A percentile compares a stretch with the other conserved stretches of the same genome.
Evolutionary conservation across 2,888 invertebrate species (phyloP).

Genomic region (Rapana venosa): DNA sequence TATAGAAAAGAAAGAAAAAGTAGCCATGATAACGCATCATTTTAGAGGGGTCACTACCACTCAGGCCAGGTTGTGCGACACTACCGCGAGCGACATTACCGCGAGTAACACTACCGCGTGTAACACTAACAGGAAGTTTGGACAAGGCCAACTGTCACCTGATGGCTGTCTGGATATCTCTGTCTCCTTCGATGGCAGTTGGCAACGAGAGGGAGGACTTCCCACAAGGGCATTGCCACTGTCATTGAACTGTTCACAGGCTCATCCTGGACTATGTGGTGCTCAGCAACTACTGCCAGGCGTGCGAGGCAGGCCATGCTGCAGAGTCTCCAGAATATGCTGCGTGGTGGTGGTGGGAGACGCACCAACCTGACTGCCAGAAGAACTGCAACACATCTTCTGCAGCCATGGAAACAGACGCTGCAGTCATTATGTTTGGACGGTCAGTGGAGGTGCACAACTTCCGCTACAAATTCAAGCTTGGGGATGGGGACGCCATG

Average conservation of each 20-base stretch:
- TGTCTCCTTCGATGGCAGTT: constrained; percentile 40
- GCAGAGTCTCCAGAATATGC: background rate
- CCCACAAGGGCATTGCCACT: constrained; percentile 19
- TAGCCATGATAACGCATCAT: too few species aligned
- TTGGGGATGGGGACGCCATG: constrained; percentile 14
- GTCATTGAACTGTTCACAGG: constrained; percentile 31
- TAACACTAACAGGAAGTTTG: too few species aligned
- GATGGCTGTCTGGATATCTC: constrained; percentile 28
- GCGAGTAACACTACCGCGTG: too few species aligned
- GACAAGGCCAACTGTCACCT: background rate
- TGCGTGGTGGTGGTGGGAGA: background rate
- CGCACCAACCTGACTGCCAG: constrained; percentile 1
- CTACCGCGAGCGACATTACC: too few species aligned
- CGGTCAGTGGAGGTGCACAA: constrained; percentile 22
- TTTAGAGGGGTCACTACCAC: too few species aligned
- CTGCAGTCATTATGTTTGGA: constrained; percentile 13
- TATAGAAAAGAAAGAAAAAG: too few species aligned
- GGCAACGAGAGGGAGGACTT: constrained; percentile 30
- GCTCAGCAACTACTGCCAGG: constrained; percentile 33
- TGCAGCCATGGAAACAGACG: constrained; percentile 29
- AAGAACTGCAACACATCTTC: background rate
- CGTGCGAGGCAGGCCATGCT: background rate
- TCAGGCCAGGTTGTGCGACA: too few species aligned
- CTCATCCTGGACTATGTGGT: constrained; percentile 24
- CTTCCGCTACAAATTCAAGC: background rate